phyloP scores from a whole-genome alignment of 1,140 invertebrate species.

The Euglossa dilemma region DNA sequence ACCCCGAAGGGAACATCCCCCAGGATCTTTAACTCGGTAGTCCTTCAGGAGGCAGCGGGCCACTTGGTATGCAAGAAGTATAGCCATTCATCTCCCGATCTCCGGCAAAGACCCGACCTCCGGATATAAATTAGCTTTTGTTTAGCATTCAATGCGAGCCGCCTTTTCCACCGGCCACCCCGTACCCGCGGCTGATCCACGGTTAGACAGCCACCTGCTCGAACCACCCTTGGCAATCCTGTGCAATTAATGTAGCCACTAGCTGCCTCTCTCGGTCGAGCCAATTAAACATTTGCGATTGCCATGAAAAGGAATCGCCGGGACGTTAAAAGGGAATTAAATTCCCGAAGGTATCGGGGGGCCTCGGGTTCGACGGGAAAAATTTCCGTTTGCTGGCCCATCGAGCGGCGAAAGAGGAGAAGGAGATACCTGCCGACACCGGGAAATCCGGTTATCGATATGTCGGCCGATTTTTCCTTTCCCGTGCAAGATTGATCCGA shows the following conservation, averaged over 20 bases:
- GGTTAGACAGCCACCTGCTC: slow-evolving; percentile 67
- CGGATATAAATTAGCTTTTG: slow-evolving; percentile 83
- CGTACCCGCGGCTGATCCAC: slow-evolving; percentile 37
- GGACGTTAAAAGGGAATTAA: slow-evolving; percentile 71
- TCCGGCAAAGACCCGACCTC: slow-evolving; percentile 78
- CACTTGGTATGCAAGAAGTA: slow-evolving; percentile 81
- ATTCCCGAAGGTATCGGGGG: slow-evolving; percentile 57
- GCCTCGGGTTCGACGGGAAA: slow-evolving; percentile 28
- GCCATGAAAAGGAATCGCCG: slow-evolving; percentile 70
- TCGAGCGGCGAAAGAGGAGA: not conserved
- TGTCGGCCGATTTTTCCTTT: not conserved
- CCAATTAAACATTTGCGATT: slow-evolving; percentile 79
- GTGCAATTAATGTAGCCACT: slow-evolving; percentile 79
- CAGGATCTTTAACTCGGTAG: slow-evolving; percentile 74
- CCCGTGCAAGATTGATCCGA: not conserved
- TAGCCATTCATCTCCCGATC: slow-evolving; percentile 82
- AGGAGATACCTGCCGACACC: not conserved
- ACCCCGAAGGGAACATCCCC: slow-evolving; percentile 58
- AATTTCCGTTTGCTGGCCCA: slow-evolving; percentile 24
- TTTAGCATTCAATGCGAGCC: slow-evolving; percentile 82
- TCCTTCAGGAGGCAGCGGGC: slow-evolving; percentile 54
- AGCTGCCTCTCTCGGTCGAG: slow-evolving; percentile 60
- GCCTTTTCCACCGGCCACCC: slow-evolving; percentile 60
- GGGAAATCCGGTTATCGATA: not conserved
- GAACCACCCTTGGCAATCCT: slow-evolving; percentile 60